A percentile compares a stretch with the other conserved stretches of the same genome.
These are phyloP conservation scores for Petrolisthes manimaculis DNA, from an alignment of 2,888 invertebrate genomes.

Conservation along the genomic window DNA sequence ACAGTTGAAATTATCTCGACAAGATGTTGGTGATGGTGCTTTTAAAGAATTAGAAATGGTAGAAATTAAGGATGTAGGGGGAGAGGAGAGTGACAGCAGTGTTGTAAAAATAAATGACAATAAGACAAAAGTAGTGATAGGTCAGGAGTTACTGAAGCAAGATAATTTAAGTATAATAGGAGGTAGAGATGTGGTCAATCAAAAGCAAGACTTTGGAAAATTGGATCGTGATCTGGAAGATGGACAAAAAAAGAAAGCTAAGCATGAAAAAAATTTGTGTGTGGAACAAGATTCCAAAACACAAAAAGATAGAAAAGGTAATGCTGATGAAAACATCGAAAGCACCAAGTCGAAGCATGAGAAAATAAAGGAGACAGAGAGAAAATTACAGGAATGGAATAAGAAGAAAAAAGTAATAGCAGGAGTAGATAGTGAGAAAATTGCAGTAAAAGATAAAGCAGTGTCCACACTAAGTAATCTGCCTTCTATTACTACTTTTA, in stretches of 20 bases:
- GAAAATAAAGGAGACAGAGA: neutral
- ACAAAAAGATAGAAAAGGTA: neutral
- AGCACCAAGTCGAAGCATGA: neutral
- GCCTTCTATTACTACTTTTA: slow-evolving; percentile 25
- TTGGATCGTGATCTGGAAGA: too few relatives aligned
- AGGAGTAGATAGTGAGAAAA: slow-evolving; percentile 1
- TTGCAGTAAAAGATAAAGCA: neutral
- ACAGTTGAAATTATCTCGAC: neutral
- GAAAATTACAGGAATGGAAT: neutral
- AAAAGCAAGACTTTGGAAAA: too few relatives aligned
- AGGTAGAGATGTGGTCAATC: neutral
- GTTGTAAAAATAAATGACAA: neutral
- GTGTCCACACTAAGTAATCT: neutral
- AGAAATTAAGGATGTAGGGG: neutral
- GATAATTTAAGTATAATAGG: neutral
- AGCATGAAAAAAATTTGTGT: neutral
- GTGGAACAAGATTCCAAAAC: neutral
- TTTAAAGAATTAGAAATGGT: neutral
- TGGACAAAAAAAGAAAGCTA: neutral
- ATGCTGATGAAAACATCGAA: neutral
- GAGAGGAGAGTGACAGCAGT: neutral
- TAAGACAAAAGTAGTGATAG: neutral
- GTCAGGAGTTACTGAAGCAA: neutral
- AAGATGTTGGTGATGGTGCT: neutral
- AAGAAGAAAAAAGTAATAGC: neutral